Base-by-base conservation (phyloP, 2,888 invertebrate genomes). In the Sminthurinus aureus region DNA sequence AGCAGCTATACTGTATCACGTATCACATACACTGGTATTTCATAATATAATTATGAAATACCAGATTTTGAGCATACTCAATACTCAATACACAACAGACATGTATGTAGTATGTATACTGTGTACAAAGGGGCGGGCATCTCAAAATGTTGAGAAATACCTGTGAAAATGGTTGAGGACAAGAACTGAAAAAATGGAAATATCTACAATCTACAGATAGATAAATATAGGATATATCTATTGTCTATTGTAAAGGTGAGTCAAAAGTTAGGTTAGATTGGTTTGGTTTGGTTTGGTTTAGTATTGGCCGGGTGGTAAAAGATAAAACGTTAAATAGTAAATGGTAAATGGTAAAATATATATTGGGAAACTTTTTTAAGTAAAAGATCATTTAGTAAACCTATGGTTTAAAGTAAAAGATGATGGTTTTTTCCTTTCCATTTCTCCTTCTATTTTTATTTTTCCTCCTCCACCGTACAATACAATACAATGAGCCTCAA, bases 241-340 rank as follows among this genome's bases (percentile, higher is more conserved):
- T 75, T 38, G 38, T 50, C 50, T 18, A 15, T 3, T 75, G 73
- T 20, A 50, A 24, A 24, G 52, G 66, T 79, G 38, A 15, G 26
- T 66, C 50, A 79, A 67, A 71, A 79, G 22, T 38, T 26, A 74
- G 38, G 50, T 69, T 4, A 69, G 79, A 69, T n/a, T 69, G 50
- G 73, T 73, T 81, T 81, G 73, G 80, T 73, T 81, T 73, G n/a
- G n/a, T 38, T 38, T 1, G 38, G 1, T 38, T 38, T 38, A 6
- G 38, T 38, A 4, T 38, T 38, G 80, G 73, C 73, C 80, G 80
- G 51, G 79, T 79, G 67, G 69, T 79, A 52, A 71, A 52, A n/a
- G 20, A 15, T 20, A 76, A 51, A 76, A 52, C 18, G 15, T 76
- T 51, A 9, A 76, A 8, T 26, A 11, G 24, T 11, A 26, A 74